Base-by-base conservation (phyloP, 2,888 invertebrate species). In the Palloptera scutellata region DNA sequence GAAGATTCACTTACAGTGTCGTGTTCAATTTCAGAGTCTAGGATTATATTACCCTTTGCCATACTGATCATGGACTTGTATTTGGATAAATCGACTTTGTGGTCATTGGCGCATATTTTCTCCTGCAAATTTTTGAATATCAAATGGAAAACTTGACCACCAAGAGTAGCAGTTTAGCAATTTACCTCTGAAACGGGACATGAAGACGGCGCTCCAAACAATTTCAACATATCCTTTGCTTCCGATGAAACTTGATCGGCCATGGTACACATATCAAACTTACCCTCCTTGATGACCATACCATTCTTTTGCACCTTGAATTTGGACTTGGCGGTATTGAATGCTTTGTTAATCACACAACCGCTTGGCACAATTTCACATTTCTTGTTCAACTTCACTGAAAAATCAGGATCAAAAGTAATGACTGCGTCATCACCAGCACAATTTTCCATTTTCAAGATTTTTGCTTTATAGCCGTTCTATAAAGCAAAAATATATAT, bases 291-390 rank as follows among this genome's bases (percentile, higher is more conserved):
- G 11, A 85, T 70, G 2, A 85, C 81, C 19, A 86, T 73, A 1
- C 85, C 86, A 67, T 86, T 81, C 77, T 87, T 87, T 43, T 80
- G 81, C 1, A 86, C 67, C 40, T 80, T 81, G 69, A 80, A 87
- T 43, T 77, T 81, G 19, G 81, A 80, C 77, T 78, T 71, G 8
- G 86, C 86, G 1, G 84, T 84, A 42, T 70, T 75, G 54, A 86
- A 86, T 0, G 81, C 80, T 74, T 86, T 86, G 19, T 83, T 82
- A 1, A 71, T 73, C 1, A 86, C 72, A 73, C 87, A 87, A 17
- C 87, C 87, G 1, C 66, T 71, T 5, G 85, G 81, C 6, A 86
- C 74, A 5, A 87, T 54, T 70, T 87, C 85, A 73, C 87, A 87
- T 68, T 87, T 85, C 62, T 85, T 85, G 51, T 80, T 84, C 45